A percentile compares a stretch with the other conserved stretches of the same genome.
Evolutionary conservation across 2,888 invertebrate genomes (phyloP).

Genomic region (Heteromurus nitidus): DNA sequence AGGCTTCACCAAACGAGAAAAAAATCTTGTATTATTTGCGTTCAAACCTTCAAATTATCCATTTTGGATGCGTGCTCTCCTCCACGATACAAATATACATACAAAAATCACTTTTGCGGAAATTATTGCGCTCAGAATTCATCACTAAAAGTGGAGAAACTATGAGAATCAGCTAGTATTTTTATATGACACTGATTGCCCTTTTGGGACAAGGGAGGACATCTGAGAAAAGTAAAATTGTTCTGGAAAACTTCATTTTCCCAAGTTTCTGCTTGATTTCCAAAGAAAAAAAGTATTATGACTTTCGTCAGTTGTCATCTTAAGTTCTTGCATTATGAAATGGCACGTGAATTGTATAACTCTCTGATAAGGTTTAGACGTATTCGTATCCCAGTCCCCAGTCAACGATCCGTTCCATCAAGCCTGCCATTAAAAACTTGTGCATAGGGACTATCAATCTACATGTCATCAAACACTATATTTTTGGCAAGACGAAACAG

Average conservation of each 20-base stretch:
- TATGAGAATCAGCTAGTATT: background rate
- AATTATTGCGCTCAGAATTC: background rate
- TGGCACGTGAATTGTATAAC: no score
- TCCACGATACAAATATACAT: no score
- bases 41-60: background rate
- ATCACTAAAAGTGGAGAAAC: background rate
- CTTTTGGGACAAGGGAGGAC: no score
- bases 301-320: background rate
- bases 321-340: no score
- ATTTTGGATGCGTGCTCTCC: no score
- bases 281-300: no score
- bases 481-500: background rate
- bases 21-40: background rate
- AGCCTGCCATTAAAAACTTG: background rate
- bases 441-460: background rate
- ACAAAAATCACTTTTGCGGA: background rate
- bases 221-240: no score
- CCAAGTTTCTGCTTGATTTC: no score
- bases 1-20: background rate
- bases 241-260: no score
- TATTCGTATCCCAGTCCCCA: no score
- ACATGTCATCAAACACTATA: background rate
- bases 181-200: background rate
- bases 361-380: no score
- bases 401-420: no score